These are phyloP conservation scores for Cheiracanthium punctorium DNA, from an alignment of 2,888 invertebrate species.

Conservation along the genomic window DNA sequence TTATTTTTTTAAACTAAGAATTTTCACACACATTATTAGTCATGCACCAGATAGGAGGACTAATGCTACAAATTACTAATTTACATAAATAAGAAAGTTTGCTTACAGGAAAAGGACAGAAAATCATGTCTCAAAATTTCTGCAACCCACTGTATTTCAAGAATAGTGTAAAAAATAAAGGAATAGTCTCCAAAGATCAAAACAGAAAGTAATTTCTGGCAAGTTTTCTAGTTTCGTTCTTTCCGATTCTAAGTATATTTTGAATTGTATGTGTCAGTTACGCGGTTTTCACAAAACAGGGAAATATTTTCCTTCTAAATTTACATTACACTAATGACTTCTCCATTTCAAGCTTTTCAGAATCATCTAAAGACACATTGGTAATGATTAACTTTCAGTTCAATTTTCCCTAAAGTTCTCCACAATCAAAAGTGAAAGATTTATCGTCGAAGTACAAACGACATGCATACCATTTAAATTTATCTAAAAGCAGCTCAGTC, in stretches of 20 bases:
- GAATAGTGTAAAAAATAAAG: too few relatives aligned
- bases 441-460: not conserved
- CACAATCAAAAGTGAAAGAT: conserved; percentile 6
- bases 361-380: conserved; percentile 4
- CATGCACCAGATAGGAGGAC: too few relatives aligned
- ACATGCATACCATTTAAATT: conserved; percentile 5
- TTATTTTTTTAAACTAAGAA: too few relatives aligned
- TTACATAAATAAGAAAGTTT: too few relatives aligned
- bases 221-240: not conserved
- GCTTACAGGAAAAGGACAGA: too few relatives aligned
- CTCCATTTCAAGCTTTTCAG: not conserved
- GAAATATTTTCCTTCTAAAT: not conserved
- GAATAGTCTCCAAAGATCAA: too few relatives aligned
- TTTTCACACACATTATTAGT: too few relatives aligned
- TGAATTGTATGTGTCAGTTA: not conserved
- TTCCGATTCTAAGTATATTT: not conserved
- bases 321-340: not conserved
- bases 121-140: too few relatives aligned
- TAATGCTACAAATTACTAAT: too few relatives aligned
- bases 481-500: not conserved
- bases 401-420: not conserved
- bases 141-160: too few relatives aligned
- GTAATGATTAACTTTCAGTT: conserved; percentile 13
- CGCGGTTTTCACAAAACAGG: not conserved
- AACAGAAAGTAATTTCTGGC: too few relatives aligned